These are phyloP conservation scores for Lysandra coridon DNA, from an alignment of 2,888 invertebrate species.

Conservation along the genomic window DNA sequence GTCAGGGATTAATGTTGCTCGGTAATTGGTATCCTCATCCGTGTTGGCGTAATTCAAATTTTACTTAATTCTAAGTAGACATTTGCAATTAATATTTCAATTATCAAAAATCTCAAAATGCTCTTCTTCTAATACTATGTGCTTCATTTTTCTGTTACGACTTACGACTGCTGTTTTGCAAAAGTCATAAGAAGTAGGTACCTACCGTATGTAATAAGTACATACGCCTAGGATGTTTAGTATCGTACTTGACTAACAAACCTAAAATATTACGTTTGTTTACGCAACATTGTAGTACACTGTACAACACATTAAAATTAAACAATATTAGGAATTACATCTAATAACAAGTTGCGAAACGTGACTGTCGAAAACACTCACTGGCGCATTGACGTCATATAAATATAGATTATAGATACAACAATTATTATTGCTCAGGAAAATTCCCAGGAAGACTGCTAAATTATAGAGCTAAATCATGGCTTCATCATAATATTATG, in stretches of 20 bases:
- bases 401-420: slow-evolving; percentile 7
- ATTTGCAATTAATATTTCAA: no score
- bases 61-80: not conserved
- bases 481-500: not conserved
- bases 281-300: not conserved
- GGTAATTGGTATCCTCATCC: not conserved
- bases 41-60: not conserved
- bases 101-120: no score
- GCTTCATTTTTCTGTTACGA: no score
- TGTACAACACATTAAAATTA: slow-evolving; percentile 28
- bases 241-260: not conserved
- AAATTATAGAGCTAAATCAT: not conserved
- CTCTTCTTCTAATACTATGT: not conserved
- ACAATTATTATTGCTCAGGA: not conserved
- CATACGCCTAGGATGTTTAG: not conserved
- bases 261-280: not conserved
- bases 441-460: not conserved
- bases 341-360: slow-evolving; percentile 25
- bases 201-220: not conserved
- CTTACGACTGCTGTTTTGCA: not conserved
- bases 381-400: not conserved
- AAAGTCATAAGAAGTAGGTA: not conserved
- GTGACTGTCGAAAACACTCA: slow-evolving; percentile 27
- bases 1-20: not conserved
- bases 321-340: slow-evolving; percentile 32